Evolutionary conservation across 2,888 invertebrate genomes (phyloP).

Genomic region (Adelphocoris suturalis): DNA sequence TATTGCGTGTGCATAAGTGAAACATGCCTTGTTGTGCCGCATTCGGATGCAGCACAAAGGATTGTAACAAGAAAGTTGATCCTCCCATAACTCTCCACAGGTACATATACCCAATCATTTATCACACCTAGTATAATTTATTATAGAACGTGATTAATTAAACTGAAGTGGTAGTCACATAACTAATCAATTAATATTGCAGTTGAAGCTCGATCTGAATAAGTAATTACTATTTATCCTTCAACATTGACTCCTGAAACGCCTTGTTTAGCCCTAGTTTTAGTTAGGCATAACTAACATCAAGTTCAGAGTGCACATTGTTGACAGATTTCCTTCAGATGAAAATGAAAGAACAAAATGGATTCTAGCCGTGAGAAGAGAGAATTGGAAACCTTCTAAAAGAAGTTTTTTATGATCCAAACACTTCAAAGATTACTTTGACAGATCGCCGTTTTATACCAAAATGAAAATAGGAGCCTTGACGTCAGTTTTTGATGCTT

Average conservation of each 20-base stretch:
- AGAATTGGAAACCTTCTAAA: neutral
- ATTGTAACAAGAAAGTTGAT: neutral
- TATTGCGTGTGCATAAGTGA: neutral
- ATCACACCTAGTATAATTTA: neutral
- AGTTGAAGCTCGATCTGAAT: neutral
- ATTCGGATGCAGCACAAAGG: neutral
- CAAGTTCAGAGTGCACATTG: neutral
- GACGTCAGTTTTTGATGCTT: neutral
- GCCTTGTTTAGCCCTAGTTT: neutral
- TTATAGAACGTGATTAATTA: no score
- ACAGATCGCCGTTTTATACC: neutral
- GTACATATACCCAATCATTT: neutral
- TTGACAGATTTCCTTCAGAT: constrained; percentile 7
- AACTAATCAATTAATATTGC: neutral
- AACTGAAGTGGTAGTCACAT: no score
- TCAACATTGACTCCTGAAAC: neutral
- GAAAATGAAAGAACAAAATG: constrained; percentile 1
- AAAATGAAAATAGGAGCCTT: neutral
- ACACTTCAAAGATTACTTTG: constrained; percentile 2
- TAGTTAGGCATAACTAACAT: neutral
- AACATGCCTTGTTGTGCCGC: neutral
- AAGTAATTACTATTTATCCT: neutral
- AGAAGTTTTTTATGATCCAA: neutral
- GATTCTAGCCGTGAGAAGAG: neutral
- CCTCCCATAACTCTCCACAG: neutral